Conservation (phyloP, 2,113 vertebrate genomes). For the Psittacula cyanocephala region DNA sequence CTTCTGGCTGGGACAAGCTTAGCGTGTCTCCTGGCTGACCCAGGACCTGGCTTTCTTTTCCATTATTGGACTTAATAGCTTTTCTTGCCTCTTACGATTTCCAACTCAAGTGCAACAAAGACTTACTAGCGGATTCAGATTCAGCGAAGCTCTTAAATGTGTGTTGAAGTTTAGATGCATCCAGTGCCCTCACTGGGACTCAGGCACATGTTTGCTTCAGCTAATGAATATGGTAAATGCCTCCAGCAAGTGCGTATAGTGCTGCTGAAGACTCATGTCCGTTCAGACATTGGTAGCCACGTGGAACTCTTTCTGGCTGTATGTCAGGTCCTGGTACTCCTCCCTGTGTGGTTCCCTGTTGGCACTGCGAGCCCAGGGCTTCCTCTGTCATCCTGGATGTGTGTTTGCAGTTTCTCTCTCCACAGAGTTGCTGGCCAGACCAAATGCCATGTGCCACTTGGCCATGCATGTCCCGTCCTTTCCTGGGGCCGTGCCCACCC, state of each 20-base stretch:
- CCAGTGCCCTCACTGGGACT: background rate
- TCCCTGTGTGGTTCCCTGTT: background rate
- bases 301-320: background rate
- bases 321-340: background rate
- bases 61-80: background rate
- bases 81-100: background rate
- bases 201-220: background rate
- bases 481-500: background rate
- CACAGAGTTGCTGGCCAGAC: background rate
- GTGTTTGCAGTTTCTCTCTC: background rate
- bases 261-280: background rate
- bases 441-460: background rate
- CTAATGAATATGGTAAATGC: background rate
- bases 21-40: background rate
- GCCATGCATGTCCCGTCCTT: background rate
- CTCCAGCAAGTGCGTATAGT: background rate
- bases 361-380: background rate
- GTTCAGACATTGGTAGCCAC: background rate
- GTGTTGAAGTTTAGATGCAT: background rate
- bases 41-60: background rate
- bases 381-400: background rate
- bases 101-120: background rate
- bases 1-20: background rate
- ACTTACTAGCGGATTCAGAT: background rate
- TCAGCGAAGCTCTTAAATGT: background rate